Evolutionary conservation across 2,113 vertebrate genomes (phyloP).

Genomic region (Xyliphius kryptos): DNA sequence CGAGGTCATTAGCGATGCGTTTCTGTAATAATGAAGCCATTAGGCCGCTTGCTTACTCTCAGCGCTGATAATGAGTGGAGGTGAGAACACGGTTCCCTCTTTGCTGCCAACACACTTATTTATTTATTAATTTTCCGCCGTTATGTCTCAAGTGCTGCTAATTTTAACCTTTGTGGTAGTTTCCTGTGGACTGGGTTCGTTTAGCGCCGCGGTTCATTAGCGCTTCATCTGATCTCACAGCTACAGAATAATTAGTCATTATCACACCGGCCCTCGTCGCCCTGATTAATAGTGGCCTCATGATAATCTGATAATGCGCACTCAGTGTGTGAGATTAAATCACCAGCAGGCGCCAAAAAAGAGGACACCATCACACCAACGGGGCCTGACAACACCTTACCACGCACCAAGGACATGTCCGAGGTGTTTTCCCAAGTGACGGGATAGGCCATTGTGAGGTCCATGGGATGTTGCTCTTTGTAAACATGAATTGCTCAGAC

Average conservation of each 20-base stretch:
- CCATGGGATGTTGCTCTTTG: too few relatives aligned
- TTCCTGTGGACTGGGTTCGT: neutral
- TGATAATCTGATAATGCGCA: neutral
- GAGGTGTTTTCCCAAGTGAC: too few relatives aligned
- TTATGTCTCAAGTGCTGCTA: neutral
- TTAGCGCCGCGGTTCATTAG: neutral
- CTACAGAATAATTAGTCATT: neutral
- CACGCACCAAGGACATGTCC: too few relatives aligned
- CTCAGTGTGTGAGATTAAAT: neutral
- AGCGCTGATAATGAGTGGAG: neutral
- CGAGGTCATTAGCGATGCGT: neutral
- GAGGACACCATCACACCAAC: too few relatives aligned
- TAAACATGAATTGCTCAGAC: too few relatives aligned
- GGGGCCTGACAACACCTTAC: too few relatives aligned
- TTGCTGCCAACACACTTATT: too few relatives aligned
- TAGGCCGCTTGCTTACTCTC: neutral
- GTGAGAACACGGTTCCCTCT: neutral
- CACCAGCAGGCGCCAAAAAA: too few relatives aligned
- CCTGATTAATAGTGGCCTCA: neutral
- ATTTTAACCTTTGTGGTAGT: neutral
- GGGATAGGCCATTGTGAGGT: too few relatives aligned
- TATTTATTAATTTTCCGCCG: neutral
- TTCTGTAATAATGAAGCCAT: neutral
- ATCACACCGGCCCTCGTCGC: neutral
- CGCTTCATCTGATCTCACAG: neutral